Evolutionary conservation across 2,888 invertebrate genomes (phyloP).

Genomic region (Prosopocoilus inquinatus): DNA sequence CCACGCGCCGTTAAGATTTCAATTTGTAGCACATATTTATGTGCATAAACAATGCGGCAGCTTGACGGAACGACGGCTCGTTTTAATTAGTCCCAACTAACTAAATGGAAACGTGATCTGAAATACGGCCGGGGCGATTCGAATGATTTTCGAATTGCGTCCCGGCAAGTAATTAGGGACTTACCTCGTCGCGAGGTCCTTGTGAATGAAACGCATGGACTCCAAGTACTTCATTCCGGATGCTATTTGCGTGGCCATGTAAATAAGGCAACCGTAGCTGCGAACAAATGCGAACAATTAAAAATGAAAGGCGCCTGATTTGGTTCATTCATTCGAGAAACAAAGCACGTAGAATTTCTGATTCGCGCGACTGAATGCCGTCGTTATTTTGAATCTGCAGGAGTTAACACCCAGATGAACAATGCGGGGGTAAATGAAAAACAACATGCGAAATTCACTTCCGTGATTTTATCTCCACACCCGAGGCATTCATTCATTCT

Average conservation of each 20-base stretch:
- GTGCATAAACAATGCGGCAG: constrained; percentile 33
- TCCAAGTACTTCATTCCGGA: constrained; percentile 91
- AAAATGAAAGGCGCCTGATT: constrained; percentile 6
- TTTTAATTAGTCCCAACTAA: constrained; percentile 19
- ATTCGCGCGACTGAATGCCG: too few species aligned
- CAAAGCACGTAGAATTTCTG: too few species aligned
- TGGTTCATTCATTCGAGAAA: too few species aligned
- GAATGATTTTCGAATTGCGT: constrained; percentile 24
- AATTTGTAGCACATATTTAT: constrained; percentile 31
- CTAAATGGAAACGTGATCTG: constrained; percentile 36
- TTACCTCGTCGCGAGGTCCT: constrained; percentile 81
- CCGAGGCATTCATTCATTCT: too few species aligned
- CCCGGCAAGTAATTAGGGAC: constrained; percentile 26
- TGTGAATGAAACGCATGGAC: constrained; percentile 79
- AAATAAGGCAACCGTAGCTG: constrained; percentile 81
- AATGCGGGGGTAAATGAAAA: too few species aligned
- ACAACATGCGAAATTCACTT: too few species aligned
- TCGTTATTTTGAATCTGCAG: too few species aligned
- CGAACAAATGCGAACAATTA: constrained; percentile 39
- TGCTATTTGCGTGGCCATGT: constrained; percentile 84
- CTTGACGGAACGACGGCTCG: constrained; percentile 25
- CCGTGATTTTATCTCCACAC: too few species aligned
- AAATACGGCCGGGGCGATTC: constrained; percentile 33
- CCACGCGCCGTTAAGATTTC: constrained; percentile 29
- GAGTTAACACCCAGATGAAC: too few species aligned